Evolutionary conservation across 2,113 vertebrate genomes (phyloP).

Genomic region (Ascaphus truei): DNA sequence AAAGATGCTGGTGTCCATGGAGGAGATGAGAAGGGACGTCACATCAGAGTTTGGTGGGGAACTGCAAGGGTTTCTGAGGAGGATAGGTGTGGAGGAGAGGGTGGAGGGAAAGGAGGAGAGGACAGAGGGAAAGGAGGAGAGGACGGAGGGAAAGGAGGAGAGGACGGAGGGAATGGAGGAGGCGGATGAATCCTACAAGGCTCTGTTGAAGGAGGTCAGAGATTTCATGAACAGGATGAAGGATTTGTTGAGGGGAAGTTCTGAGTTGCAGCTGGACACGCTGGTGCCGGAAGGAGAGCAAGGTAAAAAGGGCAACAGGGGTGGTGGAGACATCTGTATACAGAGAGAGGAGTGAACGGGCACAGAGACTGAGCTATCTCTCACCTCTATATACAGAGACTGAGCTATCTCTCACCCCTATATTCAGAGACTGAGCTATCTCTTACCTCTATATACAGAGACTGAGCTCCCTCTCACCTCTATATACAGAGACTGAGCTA

Average conservation of each 20-base stretch:
- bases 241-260: slow-evolving; percentile 59
- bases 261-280: slow-evolving; percentile 65
- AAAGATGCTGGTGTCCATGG: slow-evolving; percentile 64
- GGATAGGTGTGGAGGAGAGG: slow-evolving; percentile 48
- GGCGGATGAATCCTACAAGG: slow-evolving; percentile 23
- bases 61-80: slow-evolving; percentile 74
- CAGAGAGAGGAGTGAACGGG: no score
- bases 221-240: slow-evolving; percentile 71
- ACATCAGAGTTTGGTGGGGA: slow-evolving; percentile 68
- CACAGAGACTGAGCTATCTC: no score
- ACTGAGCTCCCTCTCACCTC: no score
- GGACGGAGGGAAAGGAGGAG: no score
- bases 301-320: slow-evolving; percentile 49
- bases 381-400: no score
- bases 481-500: no score
- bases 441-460: no score
- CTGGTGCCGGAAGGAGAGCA: slow-evolving; percentile 68
- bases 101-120: slow-evolving; percentile 8
- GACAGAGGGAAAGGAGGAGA: not conserved
- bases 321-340: no score
- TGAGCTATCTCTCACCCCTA: no score
- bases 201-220: slow-evolving; percentile 65
- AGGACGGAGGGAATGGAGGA: slow-evolving; percentile 42
- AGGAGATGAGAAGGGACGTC: slow-evolving; percentile 64
- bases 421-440: no score